Evolutionary conservation across 64 coral and sea anemone genomes (phyloP), one percentile per base, ranked within the genome.

Genomic region (Anthopleura sola): DNA sequence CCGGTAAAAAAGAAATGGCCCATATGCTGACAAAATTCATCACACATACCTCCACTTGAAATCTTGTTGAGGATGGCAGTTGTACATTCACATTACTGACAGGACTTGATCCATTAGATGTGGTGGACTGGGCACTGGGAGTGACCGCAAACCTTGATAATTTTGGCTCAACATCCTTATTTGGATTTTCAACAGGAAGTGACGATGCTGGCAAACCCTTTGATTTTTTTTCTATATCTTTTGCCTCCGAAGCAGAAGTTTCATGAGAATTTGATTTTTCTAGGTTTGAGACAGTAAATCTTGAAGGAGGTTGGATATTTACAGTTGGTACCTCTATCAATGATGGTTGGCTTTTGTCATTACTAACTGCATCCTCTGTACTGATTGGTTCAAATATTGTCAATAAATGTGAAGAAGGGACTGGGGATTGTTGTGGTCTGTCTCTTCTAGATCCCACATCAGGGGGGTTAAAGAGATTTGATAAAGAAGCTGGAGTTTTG

Each of bases 91-190:
- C 36, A 24, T 47, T 38, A 44, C 24, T 24, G 21, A 34, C 66
- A 71, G 66, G 38, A 48, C 39, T 48, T 1, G 21, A 8, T 47
- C 5, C 37, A 37, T 31, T 34, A 19, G 31, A 1, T 17, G 75
- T 9, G 7, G 34, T 24, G 24, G 76, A 79, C 39, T 40, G 34
- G 76, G 38, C 36, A 79, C 6, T 1, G 21, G 76, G 19, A 48
- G 38, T 33, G 47, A 79, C 76, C 76, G 76, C 76, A 79, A 79
- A 79, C 44, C 76, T 20, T 44, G 76, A 79, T 79, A 48, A 18
- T 12, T 79, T 79, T 18, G 76, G 76, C 76, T 38, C 76, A 79
- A 6, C 39, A 79, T 79, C 76, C 44, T 79, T 40, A 37, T 36
- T 77, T 36, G 33, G 26, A 37, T 37, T 77, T 77, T 16, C 24